These are phyloP conservation scores for Solea solea DNA, from an alignment of 2,113 vertebrate genomes.

Conservation along the genomic window DNA sequence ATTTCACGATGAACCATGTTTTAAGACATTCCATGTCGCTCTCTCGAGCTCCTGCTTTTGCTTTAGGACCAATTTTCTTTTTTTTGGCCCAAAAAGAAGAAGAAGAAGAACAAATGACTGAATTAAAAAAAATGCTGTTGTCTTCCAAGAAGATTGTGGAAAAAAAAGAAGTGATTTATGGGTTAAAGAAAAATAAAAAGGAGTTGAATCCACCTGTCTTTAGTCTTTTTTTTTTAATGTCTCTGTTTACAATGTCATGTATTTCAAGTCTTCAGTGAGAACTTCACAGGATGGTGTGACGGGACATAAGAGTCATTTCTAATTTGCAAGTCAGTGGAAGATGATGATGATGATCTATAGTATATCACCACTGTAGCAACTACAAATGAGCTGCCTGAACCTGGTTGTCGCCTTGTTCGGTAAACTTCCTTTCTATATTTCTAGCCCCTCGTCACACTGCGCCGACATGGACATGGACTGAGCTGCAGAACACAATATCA, in stretches of 20 bases:
- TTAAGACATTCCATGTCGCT: conserved; percentile 72
- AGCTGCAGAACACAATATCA: no score
- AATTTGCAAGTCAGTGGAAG: conserved; percentile 32
- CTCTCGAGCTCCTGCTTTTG: conserved; percentile 72
- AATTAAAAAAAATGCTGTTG: conserved; percentile 72
- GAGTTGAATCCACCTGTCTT: conserved; percentile 41
- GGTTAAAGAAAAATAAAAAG: conserved; percentile 72
- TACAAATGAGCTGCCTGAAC: no score
- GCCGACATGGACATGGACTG: no score
- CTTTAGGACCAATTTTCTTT: conserved; percentile 78
- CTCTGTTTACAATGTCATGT: no score
- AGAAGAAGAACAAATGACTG: conserved; percentile 47
- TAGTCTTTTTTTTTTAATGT: background rate
- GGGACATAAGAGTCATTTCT: background rate
- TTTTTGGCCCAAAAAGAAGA: conserved; percentile 67
- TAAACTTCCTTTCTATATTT: no score
- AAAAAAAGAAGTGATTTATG: conserved; percentile 66
- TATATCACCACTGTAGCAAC: no score
- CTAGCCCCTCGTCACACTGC: no score
- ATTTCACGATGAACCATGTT: conserved; percentile 60
- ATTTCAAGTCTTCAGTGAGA: background rate
- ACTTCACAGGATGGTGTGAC: conserved; percentile 4
- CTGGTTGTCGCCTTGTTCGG: no score
- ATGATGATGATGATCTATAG: background rate
- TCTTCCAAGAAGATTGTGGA: conserved; percentile 86